Evolutionary conservation across 2,888 invertebrate species (phyloP).

Genomic region (Pasiphila rectangulata): DNA sequence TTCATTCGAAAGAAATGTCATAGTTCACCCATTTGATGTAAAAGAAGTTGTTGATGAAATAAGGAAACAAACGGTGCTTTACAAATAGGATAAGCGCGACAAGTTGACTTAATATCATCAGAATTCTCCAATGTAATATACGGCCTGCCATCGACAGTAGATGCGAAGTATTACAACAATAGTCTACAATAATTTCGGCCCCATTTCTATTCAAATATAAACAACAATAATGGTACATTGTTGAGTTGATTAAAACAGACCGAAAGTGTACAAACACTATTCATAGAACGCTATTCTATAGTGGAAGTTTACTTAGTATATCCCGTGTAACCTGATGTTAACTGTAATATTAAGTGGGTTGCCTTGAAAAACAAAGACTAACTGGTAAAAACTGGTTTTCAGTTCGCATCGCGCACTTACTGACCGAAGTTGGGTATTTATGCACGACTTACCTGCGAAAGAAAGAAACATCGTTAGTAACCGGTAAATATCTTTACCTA

Average conservation of each 20-base stretch:
- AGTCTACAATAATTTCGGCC: too few species aligned
- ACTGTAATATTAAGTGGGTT: slow-evolving; percentile 29
- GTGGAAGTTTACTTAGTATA: slow-evolving; percentile 4
- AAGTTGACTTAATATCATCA: too few species aligned
- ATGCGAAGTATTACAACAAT: too few species aligned
- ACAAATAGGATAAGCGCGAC: too few species aligned
- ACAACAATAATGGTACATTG: too few species aligned
- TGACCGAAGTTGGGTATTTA: slow-evolving; percentile 19
- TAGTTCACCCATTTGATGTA: too few species aligned
- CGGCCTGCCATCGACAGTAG: too few species aligned
- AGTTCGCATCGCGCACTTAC: slow-evolving; percentile 38
- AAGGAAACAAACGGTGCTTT: too few species aligned
- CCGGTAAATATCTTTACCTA: neutral
- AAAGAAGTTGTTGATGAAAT: too few species aligned
- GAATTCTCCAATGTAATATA: too few species aligned
- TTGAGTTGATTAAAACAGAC: neutral
- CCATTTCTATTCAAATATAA: too few species aligned
- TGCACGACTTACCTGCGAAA: slow-evolving; percentile 50
- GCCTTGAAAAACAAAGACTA: slow-evolving; percentile 30
- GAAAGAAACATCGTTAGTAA: slow-evolving; percentile 26
- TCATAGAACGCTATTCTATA: slow-evolving; percentile 6
- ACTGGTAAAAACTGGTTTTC: slow-evolving; percentile 32
- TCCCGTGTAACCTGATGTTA: slow-evolving; percentile 24
- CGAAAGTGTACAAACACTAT: neutral
- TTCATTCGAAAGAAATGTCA: too few species aligned